These are phyloP conservation scores for Phenacoccus solenopsis DNA, from an alignment of 1,140 invertebrate genomes.

Conservation along the genomic window DNA sequence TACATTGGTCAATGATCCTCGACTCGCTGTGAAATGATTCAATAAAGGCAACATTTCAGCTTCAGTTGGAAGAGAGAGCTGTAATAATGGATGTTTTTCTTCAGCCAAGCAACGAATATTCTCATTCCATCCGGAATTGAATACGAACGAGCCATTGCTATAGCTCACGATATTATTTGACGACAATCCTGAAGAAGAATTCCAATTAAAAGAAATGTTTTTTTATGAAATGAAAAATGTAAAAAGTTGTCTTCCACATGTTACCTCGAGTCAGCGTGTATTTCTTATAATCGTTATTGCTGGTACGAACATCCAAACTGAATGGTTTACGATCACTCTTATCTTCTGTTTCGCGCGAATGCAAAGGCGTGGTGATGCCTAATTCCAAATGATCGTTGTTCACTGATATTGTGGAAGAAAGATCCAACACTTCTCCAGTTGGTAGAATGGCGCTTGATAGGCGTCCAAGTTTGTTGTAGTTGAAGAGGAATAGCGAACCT, in stretches of 20 bases:
- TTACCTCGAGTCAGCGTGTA: conserved; percentile 30
- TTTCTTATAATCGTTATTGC: conserved; percentile 27
- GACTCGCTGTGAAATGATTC: conserved; percentile 60
- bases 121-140: conserved; percentile 50
- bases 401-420: conserved; percentile 53
- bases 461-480: conserved; percentile 74
- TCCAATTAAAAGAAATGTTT: background rate
- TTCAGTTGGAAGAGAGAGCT: conserved; percentile 76
- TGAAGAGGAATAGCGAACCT: conserved; percentile 76
- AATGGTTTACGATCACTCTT: background rate
- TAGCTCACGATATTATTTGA: conserved; percentile 46
- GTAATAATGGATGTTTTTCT: conserved; percentile 70
- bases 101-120: conserved; percentile 58
- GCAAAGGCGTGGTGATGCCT: conserved; percentile 38
- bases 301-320: conserved; percentile 10
- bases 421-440: conserved; percentile 72
- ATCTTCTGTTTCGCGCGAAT: conserved; percentile 22
- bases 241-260: background rate
- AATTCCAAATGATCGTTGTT: conserved; percentile 60
- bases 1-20: conserved; percentile 62
- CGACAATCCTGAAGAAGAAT: conserved; percentile 24
- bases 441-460: conserved; percentile 72
- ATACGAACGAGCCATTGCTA: conserved; percentile 64
- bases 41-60: conserved; percentile 82
- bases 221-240: background rate